phyloP scores from a whole-genome alignment of 2,888 invertebrate species.

The Muschampia staudingeri region DNA sequence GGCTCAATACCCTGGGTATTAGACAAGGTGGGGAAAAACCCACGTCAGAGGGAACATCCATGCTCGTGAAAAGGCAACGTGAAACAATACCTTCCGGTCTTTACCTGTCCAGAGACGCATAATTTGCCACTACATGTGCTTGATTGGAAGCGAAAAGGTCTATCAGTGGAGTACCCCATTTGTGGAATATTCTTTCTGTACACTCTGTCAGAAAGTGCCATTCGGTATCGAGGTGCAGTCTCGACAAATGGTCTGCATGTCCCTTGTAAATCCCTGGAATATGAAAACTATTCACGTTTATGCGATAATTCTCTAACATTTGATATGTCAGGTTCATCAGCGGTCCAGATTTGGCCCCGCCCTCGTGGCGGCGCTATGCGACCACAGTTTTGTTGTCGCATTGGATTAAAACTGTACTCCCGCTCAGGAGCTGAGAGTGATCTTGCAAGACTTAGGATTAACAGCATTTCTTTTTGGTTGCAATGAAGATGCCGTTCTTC shows the following conservation, averaged over 20 bases:
- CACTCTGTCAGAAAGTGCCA: neutral
- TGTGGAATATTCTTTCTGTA: neutral
- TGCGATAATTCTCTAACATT: neutral
- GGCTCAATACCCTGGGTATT: conserved; percentile 11
- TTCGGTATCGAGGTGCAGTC: neutral
- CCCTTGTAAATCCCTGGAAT: conserved; percentile 8
- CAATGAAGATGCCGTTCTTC: neutral
- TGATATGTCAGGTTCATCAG: neutral
- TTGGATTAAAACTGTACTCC: neutral
- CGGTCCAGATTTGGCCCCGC: neutral
- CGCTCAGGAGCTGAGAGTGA: neutral
- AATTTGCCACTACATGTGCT: conserved; percentile 8
- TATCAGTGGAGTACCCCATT: neutral
- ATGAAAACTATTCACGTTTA: neutral
- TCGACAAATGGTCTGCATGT: neutral
- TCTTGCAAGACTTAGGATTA: conserved; percentile 7
- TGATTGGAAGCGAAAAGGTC: neutral
- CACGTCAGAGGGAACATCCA: conserved; percentile 10
- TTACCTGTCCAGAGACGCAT: neutral
- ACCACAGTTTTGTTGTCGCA: neutral
- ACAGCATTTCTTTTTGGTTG: conserved; percentile 15
- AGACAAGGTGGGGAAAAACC: conserved; percentile 22
- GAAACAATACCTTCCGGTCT: neutral
- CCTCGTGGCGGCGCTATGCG: neutral
- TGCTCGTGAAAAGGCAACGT: neutral